phyloP scores from a whole-genome alignment of 2,888 invertebrate genomes.

The Mesorhabditis sp. region DNA sequence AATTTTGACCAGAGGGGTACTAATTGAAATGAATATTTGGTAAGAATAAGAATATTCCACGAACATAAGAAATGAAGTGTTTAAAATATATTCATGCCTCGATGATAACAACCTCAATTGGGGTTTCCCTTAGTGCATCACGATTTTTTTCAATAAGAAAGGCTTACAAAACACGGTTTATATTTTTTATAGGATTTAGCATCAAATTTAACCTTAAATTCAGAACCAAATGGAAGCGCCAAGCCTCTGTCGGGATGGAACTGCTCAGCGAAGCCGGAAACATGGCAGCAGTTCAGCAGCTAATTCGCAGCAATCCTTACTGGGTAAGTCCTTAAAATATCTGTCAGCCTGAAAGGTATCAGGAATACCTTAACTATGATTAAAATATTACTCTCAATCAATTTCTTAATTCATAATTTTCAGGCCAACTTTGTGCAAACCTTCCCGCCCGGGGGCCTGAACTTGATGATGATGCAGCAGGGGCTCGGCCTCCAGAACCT shows the following conservation, averaged over 20 bases:
- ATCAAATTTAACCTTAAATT: background rate
- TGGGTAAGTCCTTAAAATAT: slow-evolving; percentile 27
- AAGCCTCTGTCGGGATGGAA: slow-evolving; percentile 93
- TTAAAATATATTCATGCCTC: too few species aligned
- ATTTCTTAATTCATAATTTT: background rate
- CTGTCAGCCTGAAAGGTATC: too few species aligned
- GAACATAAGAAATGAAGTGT: too few species aligned
- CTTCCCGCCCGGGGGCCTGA: background rate
- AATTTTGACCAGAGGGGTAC: too few species aligned
- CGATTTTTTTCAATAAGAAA: background rate
- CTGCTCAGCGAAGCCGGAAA: slow-evolving; percentile 93
- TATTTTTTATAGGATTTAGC: background rate
- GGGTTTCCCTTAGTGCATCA: background rate
- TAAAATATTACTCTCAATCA: too few species aligned
- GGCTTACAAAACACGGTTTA: background rate
- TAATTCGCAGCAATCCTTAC: slow-evolving; percentile 57
- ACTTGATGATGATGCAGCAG: background rate
- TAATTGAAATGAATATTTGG: too few species aligned
- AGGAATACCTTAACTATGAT: too few species aligned
- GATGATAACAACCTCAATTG: background rate
- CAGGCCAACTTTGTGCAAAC: background rate
- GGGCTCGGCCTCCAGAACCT: background rate
- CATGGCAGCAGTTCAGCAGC: slow-evolving; percentile 89
- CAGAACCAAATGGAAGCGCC: slow-evolving; percentile 98
- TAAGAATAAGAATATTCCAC: too few species aligned